Evolutionary conservation across 2,888 invertebrate species (phyloP).

Genomic region (Orthosia gracilis): DNA sequence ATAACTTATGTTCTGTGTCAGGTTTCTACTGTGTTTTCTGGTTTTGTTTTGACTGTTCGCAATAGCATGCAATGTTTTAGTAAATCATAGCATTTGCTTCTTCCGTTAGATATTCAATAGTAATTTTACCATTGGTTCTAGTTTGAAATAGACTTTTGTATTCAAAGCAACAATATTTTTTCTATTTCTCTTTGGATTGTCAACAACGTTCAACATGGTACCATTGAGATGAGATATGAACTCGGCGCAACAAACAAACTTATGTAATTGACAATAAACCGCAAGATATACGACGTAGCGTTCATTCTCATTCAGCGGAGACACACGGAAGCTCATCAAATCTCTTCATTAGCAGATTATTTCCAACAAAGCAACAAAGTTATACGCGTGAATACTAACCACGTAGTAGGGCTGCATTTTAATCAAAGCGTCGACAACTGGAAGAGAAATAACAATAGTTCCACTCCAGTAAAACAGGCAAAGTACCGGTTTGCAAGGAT

Average conservation of each 20-base stretch:
- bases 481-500: too few species aligned
- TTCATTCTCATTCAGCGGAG: constrained; percentile 9
- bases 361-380: constrained; percentile 19
- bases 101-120: constrained; percentile 1
- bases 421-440: not conserved
- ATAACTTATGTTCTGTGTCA: not conserved
- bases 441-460: constrained; percentile 14
- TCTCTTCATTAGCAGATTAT: constrained; percentile 39
- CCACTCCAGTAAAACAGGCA: not conserved
- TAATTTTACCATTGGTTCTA: too few species aligned
- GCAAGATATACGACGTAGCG: constrained; percentile 12
- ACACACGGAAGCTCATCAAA: constrained; percentile 40
- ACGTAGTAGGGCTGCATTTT: constrained; percentile 10
- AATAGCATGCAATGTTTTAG: not conserved
- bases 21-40: constrained; percentile 1
- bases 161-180: not conserved
- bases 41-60: not conserved
- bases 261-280: constrained; percentile 31
- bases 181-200: not conserved
- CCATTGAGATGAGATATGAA: not conserved
- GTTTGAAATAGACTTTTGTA: not conserved
- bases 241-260: constrained; percentile 14
- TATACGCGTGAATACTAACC: constrained; percentile 25
- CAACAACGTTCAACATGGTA: not conserved
- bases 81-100: constrained; percentile 3